Percentiles rank a stretch among this genome's conserved stretches.
phyloP scores from a whole-genome alignment of 1,140 invertebrate species.

The Drosophila pallidifrons region DNA sequence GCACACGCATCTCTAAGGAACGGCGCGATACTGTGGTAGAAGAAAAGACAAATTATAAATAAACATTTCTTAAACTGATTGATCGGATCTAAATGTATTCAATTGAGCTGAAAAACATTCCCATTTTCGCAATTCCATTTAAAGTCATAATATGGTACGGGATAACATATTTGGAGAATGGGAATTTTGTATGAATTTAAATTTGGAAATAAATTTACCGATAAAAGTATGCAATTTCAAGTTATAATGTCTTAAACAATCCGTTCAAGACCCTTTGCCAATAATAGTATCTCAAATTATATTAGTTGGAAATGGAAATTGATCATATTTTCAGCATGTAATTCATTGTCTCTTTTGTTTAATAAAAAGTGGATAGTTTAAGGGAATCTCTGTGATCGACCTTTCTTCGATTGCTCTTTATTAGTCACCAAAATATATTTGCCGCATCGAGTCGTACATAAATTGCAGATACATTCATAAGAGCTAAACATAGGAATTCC shows the following conservation, averaged over 20 bases:
- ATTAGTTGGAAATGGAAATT: neutral
- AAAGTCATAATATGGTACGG: too few species aligned
- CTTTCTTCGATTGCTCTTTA: slow-evolving; percentile 76
- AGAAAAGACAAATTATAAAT: neutral
- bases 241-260: too few species aligned
- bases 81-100: too few species aligned
- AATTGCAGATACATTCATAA: slow-evolving; percentile 61
- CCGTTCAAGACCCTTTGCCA: too few species aligned
- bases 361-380: neutral
- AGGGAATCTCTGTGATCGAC: slow-evolving; percentile 26
- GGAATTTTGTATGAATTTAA: too few species aligned
- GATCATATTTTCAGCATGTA: neutral
- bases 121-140: too few species aligned
- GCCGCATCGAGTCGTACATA: slow-evolving; percentile 62
- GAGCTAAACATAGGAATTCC: slow-evolving; percentile 45
- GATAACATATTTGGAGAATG: too few species aligned
- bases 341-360: neutral
- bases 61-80: neutral
- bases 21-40: slow-evolving; percentile 88
- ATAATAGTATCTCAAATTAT: too few species aligned
- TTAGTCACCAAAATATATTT: slow-evolving; percentile 81
- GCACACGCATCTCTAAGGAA: slow-evolving; percentile 93
- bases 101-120: too few species aligned
- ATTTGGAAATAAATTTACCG: too few species aligned
- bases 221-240: too few species aligned